A percentile compares a stretch with the other conserved stretches of the same genome.
Evolutionary conservation across 2,888 invertebrate genomes (phyloP).

Genomic region (Cheilosia grossa): DNA sequence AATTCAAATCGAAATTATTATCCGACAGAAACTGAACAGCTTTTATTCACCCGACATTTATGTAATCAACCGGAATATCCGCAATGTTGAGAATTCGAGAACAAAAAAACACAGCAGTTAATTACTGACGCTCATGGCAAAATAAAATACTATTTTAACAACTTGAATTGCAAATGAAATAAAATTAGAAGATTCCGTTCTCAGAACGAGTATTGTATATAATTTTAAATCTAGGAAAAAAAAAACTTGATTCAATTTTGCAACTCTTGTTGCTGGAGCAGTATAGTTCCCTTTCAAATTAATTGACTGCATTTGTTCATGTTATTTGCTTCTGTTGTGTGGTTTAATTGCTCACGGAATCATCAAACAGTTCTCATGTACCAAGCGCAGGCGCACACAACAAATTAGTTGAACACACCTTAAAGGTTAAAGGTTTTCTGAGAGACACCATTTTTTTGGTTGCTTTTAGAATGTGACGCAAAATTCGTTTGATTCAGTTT

Average conservation of each 20-base stretch:
- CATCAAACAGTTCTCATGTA: slow-evolving; percentile 36
- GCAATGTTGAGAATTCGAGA: neutral
- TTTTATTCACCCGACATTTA: neutral
- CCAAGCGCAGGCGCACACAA: neutral
- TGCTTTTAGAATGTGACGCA: neutral
- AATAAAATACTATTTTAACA: slow-evolving; percentile 5
- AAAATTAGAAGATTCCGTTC: slow-evolving; percentile 33
- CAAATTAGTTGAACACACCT: neutral
- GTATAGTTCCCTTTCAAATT: neutral
- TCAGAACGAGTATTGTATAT: slow-evolving; percentile 1
- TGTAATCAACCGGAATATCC: slow-evolving; percentile 15
- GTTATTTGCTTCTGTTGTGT: slow-evolving; percentile 13
- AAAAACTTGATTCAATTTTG: slow-evolving; percentile 48
- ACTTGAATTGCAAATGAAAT: neutral
- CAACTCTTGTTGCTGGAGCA: slow-evolving; percentile 5
- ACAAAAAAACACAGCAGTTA: neutral
- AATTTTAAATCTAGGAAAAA: slow-evolving; percentile 18
- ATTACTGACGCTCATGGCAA: slow-evolving; percentile 18
- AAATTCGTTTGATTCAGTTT: slow-evolving; percentile 15
- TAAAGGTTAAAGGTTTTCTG: slow-evolving; percentile 53
- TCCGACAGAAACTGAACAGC: neutral
- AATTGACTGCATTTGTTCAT: slow-evolving; percentile 32
- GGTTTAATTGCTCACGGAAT: slow-evolving; percentile 58
- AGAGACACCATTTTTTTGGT: neutral
- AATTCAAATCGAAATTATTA: neutral